Base-by-base conservation (phyloP, 2,113 vertebrate species). In the Lynx canadensis region DNA sequence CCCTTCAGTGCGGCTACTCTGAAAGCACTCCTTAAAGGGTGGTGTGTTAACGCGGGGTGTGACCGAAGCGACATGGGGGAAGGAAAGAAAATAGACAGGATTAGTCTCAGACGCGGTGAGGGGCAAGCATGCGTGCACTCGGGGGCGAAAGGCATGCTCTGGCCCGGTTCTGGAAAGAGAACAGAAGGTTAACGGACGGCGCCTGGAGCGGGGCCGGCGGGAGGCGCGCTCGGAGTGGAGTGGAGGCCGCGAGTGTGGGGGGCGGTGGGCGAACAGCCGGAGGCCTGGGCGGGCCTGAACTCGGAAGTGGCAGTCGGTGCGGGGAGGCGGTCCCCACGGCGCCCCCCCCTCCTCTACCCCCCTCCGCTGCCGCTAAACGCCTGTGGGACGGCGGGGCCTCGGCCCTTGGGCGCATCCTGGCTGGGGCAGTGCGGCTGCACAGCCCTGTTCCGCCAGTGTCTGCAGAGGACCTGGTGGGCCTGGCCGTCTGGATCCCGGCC, bases 51-150 rank as follows among this genome's bases (percentile, higher is more conserved):
- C 14, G 21, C 73, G 98, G 99, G 95, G 98, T 98, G 99, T 98
- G 99, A 98, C 98, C 98, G 98, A 98, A 98, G 98, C 98, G 99
- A 99, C 97, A 98, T 86, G n/a, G 83, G 97, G 95, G 96, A 71
- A 93, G 96, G 93, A 99, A 98, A 99, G 98, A 99, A 99, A 99
- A 99, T 99, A 99, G 99, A 99, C 99, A 99, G 99, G 99, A 99
- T 99, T 99, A 99, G 99, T 99, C 99, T 99, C 98, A 98, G 99
- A 99, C 98, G 98, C 99, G 98, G 99, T 99, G 99, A 98, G 83
- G 98, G 98, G 98, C 97, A 99, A 97, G 99, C 99, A 99, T 99
- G 99, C 99, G 99, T 99, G 98, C 99, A 99, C 99, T 99, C 97
- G 95, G 2, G 31, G 29, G 98, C 15, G 98, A 99, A 99, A 99